Evolutionary conservation across 2,888 invertebrate species (phyloP), one percentile per base, ranked within the genome.

Genomic region (Leucophora obtusa): DNA sequence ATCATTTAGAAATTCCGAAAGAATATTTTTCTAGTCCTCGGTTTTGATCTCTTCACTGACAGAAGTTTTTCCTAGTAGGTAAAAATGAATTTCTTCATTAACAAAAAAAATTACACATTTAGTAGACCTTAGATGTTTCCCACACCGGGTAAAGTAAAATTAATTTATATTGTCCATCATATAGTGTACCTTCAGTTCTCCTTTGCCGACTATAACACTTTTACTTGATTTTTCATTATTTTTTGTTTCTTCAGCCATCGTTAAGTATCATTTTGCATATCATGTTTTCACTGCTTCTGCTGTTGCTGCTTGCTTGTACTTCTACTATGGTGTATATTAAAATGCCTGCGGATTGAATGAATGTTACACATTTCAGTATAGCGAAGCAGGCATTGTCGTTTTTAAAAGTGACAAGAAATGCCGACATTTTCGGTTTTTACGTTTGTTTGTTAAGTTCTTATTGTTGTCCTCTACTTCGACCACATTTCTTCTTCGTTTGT

Each of bases 251-350:
- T 70, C 50, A 53, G 38, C 50, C 58, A 54, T 54, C 60, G 18
- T 51, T 78, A 72, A 66, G 50, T 78, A 71, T 65, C 54, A 68
- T 72, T 68, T 78, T 78, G 71, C 77, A 78, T 72, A 78, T 78
- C 66, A 66, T 72, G 66, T 60, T 66, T 66, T 60, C 28, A 35
- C 9, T 65, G 21, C 10, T 38, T 58, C 58, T 47, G 63, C 51
- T 21, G 63, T n/a, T 54, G 54, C 63, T 24, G 28, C 50, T 68
- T 73, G 58, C 38, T 62, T 33, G 28, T 58, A n/a, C 65, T 65
- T 38, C 63, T 4, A 35, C 75, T 51, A 51, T 63, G 63, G 38
- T 38, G 38, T 47, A n/a, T 14, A 47, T n/a, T 14, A 18, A 65
- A 72, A 60, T 68, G 54, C 66, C 56, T 66, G 58, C 35, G 51